Base-by-base conservation (phyloP, 2,888 invertebrate species). In the Orgyia antiqua region DNA sequence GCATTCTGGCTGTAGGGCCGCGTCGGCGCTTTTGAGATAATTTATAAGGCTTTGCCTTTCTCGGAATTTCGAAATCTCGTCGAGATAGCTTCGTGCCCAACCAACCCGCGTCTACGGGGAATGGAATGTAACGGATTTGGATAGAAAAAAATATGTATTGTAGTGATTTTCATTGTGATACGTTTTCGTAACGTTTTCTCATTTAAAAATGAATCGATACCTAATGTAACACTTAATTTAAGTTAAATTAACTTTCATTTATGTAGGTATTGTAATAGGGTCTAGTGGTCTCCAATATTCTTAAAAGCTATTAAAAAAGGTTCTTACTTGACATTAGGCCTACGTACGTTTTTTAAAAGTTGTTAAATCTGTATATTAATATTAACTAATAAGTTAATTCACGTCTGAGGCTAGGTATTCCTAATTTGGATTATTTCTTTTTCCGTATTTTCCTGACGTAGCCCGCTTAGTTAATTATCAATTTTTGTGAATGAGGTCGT, bases 21-120 rank as follows among this genome's bases (percentile, higher is more conserved):
- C 64, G 84, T 77, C 86, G 86, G 84, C 82, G 70, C 84, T 83
- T 86, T 86, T 84, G 84, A 79, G 79, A 86, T 83, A 82, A 83
- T 84, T 84, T 84, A 84, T 83, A 83, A 84, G 83, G 80, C 74
- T 75, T 68, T 76, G 71, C 83, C 83, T 82, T 84, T 84, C 84
- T 77, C 67, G 72, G 84, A 84, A 84, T 86, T 84, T 79, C 82
- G 80, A 84, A 86, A 86, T 84, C 80, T 78, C 72, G 65, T 59
- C 61, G 66, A 74, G 80, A 75, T 73, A 71, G 72, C 72, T 70
- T 53, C 71, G 63, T 65, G 59, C 73, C 54, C 63, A 49, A 58
- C 60, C 63, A 48, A 58, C 59, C 63, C 67, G 62, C 65, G 64
- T 74, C 70, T 62, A 64, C 66, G 63, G 59, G 68, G 73, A 73